Conservation (phyloP, 2,797 vertebrate genomes). For the Channa striata region DNA sequence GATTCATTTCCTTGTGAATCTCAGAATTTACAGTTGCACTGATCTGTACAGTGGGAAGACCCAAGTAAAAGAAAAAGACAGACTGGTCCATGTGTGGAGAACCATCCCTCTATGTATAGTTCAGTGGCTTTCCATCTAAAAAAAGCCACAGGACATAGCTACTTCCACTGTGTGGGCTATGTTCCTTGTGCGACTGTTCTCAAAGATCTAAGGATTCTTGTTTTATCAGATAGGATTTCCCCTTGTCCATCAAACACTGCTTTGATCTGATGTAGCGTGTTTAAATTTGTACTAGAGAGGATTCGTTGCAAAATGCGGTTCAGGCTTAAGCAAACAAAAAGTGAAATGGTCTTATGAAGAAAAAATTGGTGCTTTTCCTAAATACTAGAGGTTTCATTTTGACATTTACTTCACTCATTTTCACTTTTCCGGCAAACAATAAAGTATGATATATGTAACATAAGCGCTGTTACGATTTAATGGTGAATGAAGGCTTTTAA, state of each 20-base stretch:
- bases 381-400: background rate
- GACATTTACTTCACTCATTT: slow-evolving; percentile 5
- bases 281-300: slow-evolving; percentile 2
- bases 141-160: slow-evolving; percentile 77
- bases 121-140: slow-evolving; percentile 82
- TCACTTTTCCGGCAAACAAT: background rate
- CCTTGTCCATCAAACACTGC: slow-evolving; percentile 17
- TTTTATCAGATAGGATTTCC: slow-evolving; percentile 57
- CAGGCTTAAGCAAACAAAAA: background rate
- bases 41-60: slow-evolving; percentile 22
- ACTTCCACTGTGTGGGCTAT: slow-evolving; percentile 61
- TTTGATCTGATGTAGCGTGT: slow-evolving; percentile 14
- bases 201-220: slow-evolving; percentile 58
- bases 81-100: slow-evolving; percentile 61
- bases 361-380: slow-evolving; percentile 1
- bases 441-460: slow-evolving; percentile 24
- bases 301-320: slow-evolving; percentile 2
- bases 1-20: slow-evolving; percentile 1
- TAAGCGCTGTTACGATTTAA: slow-evolving; percentile 48
- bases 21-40: slow-evolving; percentile 30
- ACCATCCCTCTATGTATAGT: slow-evolving; percentile 83
- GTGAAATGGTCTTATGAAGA: background rate
- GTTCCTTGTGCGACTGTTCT: slow-evolving; percentile 61
- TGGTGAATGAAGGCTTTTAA: slow-evolving; percentile 67
- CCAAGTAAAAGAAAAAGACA: slow-evolving; percentile 49